Conservation (phyloP, 2,888 invertebrate genomes). For the Myopa tessellatipennis region DNA sequence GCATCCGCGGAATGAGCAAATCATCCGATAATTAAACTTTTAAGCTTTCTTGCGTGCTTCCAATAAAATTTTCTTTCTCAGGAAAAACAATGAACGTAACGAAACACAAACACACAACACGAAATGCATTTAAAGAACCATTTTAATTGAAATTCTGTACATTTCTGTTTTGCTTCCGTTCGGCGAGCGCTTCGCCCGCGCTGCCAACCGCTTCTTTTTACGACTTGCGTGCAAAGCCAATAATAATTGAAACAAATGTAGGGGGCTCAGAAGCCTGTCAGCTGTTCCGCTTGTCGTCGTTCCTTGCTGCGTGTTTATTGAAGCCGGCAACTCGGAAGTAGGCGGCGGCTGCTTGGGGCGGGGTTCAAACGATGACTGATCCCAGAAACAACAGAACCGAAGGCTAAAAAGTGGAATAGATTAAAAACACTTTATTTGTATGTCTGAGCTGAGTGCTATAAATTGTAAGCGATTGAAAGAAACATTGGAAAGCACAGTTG, state of each 20-base stretch:
- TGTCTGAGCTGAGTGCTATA: conserved; percentile 29
- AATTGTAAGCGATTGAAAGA: conserved; percentile 59
- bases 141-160: conserved; percentile 34
- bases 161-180: conserved; percentile 7
- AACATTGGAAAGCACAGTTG: conserved; percentile 50
- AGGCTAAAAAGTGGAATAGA: conserved; percentile 41
- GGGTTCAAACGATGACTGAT: not conserved
- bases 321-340: not conserved
- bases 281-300: conserved; percentile 17
- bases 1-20: not conserved
- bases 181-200: not conserved
- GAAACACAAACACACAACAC: not conserved
- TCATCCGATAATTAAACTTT: conserved; percentile 19
- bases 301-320: conserved; percentile 2
- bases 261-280: conserved; percentile 29
- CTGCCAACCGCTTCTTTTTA: conserved; percentile 4
- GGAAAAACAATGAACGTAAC: not conserved
- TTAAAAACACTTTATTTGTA: conserved; percentile 40
- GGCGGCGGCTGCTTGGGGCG: not conserved
- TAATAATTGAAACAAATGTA: conserved; percentile 47
- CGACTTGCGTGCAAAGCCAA: conserved; percentile 41
- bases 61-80: not conserved
- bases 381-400: not conserved
- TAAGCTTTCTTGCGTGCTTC: conserved; percentile 27
- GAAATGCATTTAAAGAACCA: conserved; percentile 25